Percentiles rank a stretch among this genome's conserved stretches.
phyloP scores from a whole-genome alignment of 1,140 invertebrate species.

The Hydropsyche tenuis region DNA sequence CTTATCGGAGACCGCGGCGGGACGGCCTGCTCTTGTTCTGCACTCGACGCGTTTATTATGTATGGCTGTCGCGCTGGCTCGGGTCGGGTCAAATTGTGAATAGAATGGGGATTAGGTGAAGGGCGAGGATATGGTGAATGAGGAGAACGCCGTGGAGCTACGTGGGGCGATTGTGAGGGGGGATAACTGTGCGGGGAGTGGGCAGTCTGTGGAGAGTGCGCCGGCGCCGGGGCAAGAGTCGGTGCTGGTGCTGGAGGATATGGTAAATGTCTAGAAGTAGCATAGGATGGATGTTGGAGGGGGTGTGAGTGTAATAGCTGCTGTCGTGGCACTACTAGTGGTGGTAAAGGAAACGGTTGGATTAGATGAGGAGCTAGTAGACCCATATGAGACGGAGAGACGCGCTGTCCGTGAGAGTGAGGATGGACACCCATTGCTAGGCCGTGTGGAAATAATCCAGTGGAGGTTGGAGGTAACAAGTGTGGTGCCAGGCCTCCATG shows the following conservation, averaged over 20 bases:
- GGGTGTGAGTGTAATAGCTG: slow-evolving; percentile 33
- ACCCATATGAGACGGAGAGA: slow-evolving; percentile 52
- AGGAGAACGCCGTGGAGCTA: slow-evolving; percentile 41
- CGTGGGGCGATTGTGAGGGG: slow-evolving; percentile 45
- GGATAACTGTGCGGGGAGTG: slow-evolving; percentile 44
- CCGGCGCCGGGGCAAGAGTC: slow-evolving; percentile 39
- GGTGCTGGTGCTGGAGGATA: slow-evolving; percentile 38
- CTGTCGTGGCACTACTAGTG: slow-evolving; percentile 47
- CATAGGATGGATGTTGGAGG: slow-evolving; percentile 36
- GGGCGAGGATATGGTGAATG: slow-evolving; percentile 45
- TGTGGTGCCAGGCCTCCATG: slow-evolving; percentile 39
- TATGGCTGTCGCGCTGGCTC: slow-evolving; percentile 39
- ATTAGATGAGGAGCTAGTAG: slow-evolving; percentile 52
- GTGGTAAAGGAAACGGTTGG: slow-evolving; percentile 52
- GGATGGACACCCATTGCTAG: slow-evolving; percentile 47
- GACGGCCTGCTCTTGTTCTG: slow-evolving; percentile 8
- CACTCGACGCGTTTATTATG: slow-evolving; percentile 1
- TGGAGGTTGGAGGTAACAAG: slow-evolving; percentile 44
- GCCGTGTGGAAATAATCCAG: slow-evolving; percentile 42
- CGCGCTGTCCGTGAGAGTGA: slow-evolving; percentile 49
- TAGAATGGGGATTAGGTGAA: slow-evolving; percentile 45
- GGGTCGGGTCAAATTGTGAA: slow-evolving; percentile 44
- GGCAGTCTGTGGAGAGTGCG: slow-evolving; percentile 43
- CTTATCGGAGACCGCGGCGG: slow-evolving; percentile 16
- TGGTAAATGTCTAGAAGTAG: slow-evolving; percentile 41